These are phyloP conservation scores for Drepanosiphum platanoidis DNA, from an alignment of 2,888 invertebrate genomes.

Conservation along the genomic window DNA sequence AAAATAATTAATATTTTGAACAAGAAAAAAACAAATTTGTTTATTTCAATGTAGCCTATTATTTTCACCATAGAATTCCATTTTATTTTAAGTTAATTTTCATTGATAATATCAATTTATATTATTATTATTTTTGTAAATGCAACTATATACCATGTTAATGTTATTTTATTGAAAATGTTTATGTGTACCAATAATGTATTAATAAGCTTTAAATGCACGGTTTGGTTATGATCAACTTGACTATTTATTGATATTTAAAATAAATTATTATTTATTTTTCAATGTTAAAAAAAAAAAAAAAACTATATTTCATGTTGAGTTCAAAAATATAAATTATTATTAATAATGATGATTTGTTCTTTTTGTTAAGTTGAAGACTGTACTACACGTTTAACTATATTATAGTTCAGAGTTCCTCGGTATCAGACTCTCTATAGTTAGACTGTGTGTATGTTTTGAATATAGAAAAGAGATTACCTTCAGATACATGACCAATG, in stretches of 20 bases:
- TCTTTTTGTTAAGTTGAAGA: not conserved
- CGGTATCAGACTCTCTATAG: no score
- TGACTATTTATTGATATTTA: slow-evolving; percentile 21
- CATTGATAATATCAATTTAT: not conserved
- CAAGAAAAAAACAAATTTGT: not conserved
- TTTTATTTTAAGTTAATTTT: not conserved
- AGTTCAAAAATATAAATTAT: slow-evolving; percentile 23
- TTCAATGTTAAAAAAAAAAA: slow-evolving; percentile 10
- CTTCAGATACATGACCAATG: no score
- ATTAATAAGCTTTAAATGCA: slow-evolving; percentile 16
- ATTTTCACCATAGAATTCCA: not conserved
- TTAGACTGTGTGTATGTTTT: no score
- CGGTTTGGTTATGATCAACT: slow-evolving; percentile 11
- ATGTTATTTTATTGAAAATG: slow-evolving; percentile 17
- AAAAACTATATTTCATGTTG: slow-evolving; percentile 24
- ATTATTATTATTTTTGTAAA: slow-evolving; percentile 24
- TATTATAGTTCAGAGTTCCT: no score
- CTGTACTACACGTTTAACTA: no score
- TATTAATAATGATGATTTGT: not conserved
- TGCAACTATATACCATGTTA: not conserved
- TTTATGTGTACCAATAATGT: slow-evolving; percentile 1
- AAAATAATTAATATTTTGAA: not conserved
- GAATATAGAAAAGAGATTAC: no score
- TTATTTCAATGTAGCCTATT: not conserved
- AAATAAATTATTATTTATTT: slow-evolving; percentile 36